Evolutionary conservation across 2,888 invertebrate species (phyloP), one percentile per base, ranked within the genome.

Genomic region (Cybosia mesomella): DNA sequence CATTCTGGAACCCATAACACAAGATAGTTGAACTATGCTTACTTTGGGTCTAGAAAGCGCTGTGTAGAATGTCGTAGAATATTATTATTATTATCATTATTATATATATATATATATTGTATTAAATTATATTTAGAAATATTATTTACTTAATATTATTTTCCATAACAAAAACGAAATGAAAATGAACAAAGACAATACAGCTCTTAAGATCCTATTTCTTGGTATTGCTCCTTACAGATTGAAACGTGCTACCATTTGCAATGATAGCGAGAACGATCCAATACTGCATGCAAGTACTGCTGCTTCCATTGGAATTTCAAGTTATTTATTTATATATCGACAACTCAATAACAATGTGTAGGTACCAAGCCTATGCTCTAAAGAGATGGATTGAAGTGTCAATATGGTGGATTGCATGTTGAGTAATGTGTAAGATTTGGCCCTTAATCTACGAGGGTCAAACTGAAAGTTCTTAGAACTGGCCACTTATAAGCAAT

Each of bases 171-270:
- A 18, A 49, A 18, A 43, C 43, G 43, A 18, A 49, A n/a, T n/a
- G n/a, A 49, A 49, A 49, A 49, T 49, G n/a, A 4, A 55, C 54
- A 24, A 55, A 11, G 22, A 28, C 28, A 5, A n/a, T n/a, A n/a
- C n/a, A n/a, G n/a, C 54, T 24, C 21, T 22, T 11, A 55, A 21
- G 7, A 55, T 55, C 22, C 13, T 55, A 24, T 22, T 54, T 24
- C 22, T 55, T 64, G 53, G 49, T 63, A 66, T 57, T 49, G 62
- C 67, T 69, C 68, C 62, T 21, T 32, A 57, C 55, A 70, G 61
- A 79, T 73, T 66, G 73, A 55, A 76, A 67, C 77, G 67, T 71
- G 76, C 57, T 64, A 24, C 36, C 53, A 68, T 71, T 70, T 68
- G 59, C 32, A 34, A 62, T 55, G 64, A 58, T 61, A 64, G 68